Evolutionary conservation across 2,797 vertebrate species (phyloP).

Genomic region (Enteromius treurensis): DNA sequence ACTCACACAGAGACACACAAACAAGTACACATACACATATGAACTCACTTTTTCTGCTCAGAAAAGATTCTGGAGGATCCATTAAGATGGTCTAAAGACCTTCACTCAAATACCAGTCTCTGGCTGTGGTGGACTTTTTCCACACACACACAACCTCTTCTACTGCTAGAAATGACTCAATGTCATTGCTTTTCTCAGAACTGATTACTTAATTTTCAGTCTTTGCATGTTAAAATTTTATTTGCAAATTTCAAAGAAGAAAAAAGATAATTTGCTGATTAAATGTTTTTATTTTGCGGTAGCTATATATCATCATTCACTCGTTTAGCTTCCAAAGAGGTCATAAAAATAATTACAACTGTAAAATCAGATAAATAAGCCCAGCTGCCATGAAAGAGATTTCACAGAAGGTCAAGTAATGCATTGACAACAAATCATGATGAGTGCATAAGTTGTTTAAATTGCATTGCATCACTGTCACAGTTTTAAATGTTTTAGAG

Average conservation of each 20-base stretch:
- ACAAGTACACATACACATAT: conserved; percentile 56
- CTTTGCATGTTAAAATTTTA: background rate
- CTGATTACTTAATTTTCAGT: background rate
- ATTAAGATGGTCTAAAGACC: conserved; percentile 78
- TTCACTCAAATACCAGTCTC: conserved; percentile 76
- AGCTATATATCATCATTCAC: background rate
- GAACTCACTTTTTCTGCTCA: conserved; percentile 65
- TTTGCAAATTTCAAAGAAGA: background rate
- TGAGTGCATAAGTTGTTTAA: background rate
- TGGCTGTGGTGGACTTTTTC: conserved; percentile 78
- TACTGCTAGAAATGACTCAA: background rate
- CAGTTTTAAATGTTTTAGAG: background rate
- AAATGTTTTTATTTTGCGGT: background rate
- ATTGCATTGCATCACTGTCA: background rate
- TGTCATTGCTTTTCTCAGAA: conserved; percentile 20
- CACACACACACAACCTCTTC: background rate
- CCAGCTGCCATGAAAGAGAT: background rate
- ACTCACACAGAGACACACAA: conserved; percentile 13
- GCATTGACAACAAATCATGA: background rate
- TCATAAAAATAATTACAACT: background rate
- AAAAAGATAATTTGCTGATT: background rate
- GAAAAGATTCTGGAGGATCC: conserved; percentile 79
- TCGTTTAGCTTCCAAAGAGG: background rate
- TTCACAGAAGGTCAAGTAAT: background rate
- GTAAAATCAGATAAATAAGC: conserved; percentile 3